Percentiles rank a stretch among this genome's conserved stretches.
phyloP scores from a whole-genome alignment of 2,888 invertebrate species.

The Rhagonycha lutea region DNA sequence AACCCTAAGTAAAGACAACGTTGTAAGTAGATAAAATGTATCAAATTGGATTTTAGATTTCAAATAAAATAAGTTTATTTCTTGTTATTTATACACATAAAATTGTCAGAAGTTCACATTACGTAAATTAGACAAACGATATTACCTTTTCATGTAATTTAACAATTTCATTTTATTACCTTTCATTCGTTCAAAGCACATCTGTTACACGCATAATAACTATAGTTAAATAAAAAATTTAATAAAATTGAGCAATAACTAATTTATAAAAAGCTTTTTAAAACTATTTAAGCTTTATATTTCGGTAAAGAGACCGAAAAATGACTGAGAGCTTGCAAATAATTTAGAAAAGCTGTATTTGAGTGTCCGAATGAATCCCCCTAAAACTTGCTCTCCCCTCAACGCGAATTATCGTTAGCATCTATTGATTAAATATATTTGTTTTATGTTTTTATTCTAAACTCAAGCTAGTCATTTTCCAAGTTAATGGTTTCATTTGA shows the following conservation, averaged over 20 bases:
- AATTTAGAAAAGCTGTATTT: too few relatives aligned
- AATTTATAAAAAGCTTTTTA: too few relatives aligned
- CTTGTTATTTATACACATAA: neutral
- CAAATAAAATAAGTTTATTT: conserved; percentile 7
- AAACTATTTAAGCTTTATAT: too few relatives aligned
- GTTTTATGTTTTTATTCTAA: too few relatives aligned
- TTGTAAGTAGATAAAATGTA: conserved; percentile 14
- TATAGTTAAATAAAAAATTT: neutral
- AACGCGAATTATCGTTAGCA: too few relatives aligned
- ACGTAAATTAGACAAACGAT: neutral
- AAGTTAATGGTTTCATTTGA: too few relatives aligned
- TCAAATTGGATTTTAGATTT: conserved; percentile 9
- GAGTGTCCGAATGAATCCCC: too few relatives aligned
- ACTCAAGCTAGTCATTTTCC: too few relatives aligned
- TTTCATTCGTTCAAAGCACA: neutral
- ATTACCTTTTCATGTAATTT: neutral
- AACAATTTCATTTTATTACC: neutral
- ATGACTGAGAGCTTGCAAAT: too few relatives aligned
- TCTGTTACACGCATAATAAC: neutral
- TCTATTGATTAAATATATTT: too few relatives aligned
- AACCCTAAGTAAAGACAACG: conserved; percentile 9
- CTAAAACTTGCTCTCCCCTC: too few relatives aligned
- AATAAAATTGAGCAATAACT: neutral
- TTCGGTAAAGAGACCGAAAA: too few relatives aligned
- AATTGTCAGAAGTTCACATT: neutral